Evolutionary conservation across 2,113 vertebrate species (phyloP).

Genomic region (Kryptolebias marmoratus): DNA sequence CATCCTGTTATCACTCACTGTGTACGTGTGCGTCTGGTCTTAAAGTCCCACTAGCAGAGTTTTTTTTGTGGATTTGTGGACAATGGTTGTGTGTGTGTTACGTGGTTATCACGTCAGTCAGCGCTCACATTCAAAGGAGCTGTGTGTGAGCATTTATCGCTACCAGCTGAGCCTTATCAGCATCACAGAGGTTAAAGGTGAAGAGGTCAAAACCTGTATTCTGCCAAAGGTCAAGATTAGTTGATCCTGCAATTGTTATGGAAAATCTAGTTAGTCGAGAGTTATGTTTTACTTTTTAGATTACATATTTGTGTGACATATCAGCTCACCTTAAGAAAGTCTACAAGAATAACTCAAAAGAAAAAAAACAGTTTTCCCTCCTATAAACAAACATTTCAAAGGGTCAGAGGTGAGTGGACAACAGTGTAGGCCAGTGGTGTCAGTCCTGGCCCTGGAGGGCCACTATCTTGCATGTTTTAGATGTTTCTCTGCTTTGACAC

Average conservation of each 20-base stretch:
- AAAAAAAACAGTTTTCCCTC: too few species aligned
- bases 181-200: slow-evolving; percentile 43
- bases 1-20: slow-evolving; percentile 25
- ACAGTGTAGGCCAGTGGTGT: too few species aligned
- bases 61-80: slow-evolving; percentile 2
- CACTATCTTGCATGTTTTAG: too few species aligned
- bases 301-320: too few species aligned
- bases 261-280: neutral
- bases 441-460: too few species aligned
- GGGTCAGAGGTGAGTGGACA: too few species aligned
- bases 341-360: too few species aligned
- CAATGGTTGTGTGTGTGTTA: slow-evolving; percentile 7
- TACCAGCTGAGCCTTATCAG: slow-evolving; percentile 51
- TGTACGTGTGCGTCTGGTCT: slow-evolving; percentile 19
- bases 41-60: too few species aligned
- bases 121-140: slow-evolving; percentile 14
- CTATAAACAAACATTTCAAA: too few species aligned
- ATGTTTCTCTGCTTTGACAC: too few species aligned
- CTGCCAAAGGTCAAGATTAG: slow-evolving; percentile 46
- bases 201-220: slow-evolving; percentile 56
- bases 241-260: neutral
- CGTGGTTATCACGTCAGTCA: slow-evolving; percentile 6
- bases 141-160: slow-evolving; percentile 41
- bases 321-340: too few species aligned
- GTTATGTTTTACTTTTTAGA: too few species aligned